Evolutionary conservation across 2,888 invertebrate species (phyloP), one percentile per base, ranked within the genome.

Genomic region (Tetramorium bicarinatum): DNA sequence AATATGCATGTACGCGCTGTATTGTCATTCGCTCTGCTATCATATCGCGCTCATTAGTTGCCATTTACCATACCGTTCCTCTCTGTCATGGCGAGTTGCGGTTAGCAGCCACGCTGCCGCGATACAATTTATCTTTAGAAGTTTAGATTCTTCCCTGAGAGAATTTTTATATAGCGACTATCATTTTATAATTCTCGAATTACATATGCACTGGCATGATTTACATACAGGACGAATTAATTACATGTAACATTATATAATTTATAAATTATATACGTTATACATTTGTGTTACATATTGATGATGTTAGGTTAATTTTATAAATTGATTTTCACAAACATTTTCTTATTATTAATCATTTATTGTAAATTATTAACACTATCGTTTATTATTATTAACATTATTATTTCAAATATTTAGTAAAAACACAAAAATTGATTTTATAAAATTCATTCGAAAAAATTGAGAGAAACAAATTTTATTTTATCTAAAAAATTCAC

Each of bases 11-110:
- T 59, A 61, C 56, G 72, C 80, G 77, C 77, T 72, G 6, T 9
- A 44, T 62, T 85, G 88, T 84, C 86, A 25, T 52, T 87, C 59
- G 62, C 0, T 18, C 59, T 75, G 25, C 72, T 89, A 89, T 89
- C 89, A 75, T 88, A 89, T 89, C 89, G 80, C 38, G 80, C 74
- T 88, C 87, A 84, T 90, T 89, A 89, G 85, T 77, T 86, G 72
- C 72, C 82, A 83, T 86, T 67, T 89, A 83, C 44, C 84, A 52
- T 81, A 62, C 25, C 77, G 56, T 80, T 82, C 25, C 86, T 82
- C 74, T 82, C 67, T 88, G 85, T 84, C 85, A 77, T 41, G 82
- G 64, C 44, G 59, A 75, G 54, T 84, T 88, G 88, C 88, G 89
- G 84, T 90, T 83, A 84, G 71, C 83, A 44, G 54, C 56, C 59